Evolutionary conservation across 1,140 invertebrate species (phyloP).

Genomic region (Drosophila rhopaloa): DNA sequence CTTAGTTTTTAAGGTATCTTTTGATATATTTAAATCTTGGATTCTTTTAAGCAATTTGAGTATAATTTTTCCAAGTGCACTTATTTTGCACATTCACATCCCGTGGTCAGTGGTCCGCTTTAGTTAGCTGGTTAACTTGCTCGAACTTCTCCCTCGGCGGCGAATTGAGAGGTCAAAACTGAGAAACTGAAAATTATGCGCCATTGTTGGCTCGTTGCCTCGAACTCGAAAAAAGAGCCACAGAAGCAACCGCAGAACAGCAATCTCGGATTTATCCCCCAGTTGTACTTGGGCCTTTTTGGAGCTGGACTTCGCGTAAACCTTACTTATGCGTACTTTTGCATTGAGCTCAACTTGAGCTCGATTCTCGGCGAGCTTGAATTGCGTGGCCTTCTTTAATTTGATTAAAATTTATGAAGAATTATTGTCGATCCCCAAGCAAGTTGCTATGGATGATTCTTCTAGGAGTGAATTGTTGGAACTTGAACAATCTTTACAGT

Average conservation of each 20-base stretch:
- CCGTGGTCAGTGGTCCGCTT: conserved; percentile 33
- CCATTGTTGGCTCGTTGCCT: conserved; percentile 60
- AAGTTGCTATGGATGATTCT: conserved; percentile 5
- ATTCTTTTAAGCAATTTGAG: neutral
- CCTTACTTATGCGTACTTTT: conserved; percentile 75
- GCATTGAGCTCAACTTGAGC: conserved; percentile 16
- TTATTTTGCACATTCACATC: conserved; percentile 7
- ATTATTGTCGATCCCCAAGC: conserved; percentile 22
- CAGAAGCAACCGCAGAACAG: conserved; percentile 6
- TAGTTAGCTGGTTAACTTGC: conserved; percentile 24
- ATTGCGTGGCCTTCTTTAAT: conserved; percentile 73
- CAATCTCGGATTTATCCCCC: conserved; percentile 32
- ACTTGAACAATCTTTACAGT: no score
- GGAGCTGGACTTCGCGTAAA: conserved; percentile 51
- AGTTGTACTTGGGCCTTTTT: neutral
- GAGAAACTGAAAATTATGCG: conserved; percentile 71
- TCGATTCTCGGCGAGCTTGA: conserved; percentile 36
- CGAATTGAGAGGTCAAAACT: conserved; percentile 79
- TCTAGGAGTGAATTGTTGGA: neutral
- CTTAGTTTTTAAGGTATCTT: neutral
- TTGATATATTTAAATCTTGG: no score
- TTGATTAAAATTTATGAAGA: conserved; percentile 81
- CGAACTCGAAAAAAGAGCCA: conserved; percentile 20
- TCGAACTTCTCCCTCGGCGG: conserved; percentile 52
- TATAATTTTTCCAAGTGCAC: conserved; percentile 12